A percentile compares a stretch with the other conserved stretches of the same genome.
These are phyloP conservation scores for Phymanthus crucifer DNA, from an alignment of 92 coral and sea anemone genomes.

Conservation along the genomic window DNA sequence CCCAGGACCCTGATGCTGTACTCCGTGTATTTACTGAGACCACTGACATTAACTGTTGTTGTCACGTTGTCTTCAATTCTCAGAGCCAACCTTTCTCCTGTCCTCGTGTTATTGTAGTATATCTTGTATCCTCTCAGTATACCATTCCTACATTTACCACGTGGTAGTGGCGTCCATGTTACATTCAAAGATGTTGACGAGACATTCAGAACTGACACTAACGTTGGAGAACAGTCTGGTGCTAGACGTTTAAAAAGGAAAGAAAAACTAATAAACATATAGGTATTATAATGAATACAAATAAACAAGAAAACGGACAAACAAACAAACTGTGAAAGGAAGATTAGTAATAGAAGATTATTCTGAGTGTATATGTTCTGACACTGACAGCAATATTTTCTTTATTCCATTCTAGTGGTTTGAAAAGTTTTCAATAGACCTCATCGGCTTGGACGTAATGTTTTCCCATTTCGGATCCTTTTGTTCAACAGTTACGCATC, in stretches of 20 bases:
- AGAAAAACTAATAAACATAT: neutral
- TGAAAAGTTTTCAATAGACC: too few species aligned
- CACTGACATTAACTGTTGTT: neutral
- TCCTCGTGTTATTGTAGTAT: neutral
- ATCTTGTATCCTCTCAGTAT: slow-evolving; percentile 24
- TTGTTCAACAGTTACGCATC: too few species aligned
- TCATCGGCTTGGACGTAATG: too few species aligned
- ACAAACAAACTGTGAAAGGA: too few species aligned
- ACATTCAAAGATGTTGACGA: slow-evolving; percentile 6
- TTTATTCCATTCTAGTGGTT: too few species aligned
- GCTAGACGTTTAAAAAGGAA: neutral
- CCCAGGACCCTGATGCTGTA: slow-evolving; percentile 37
- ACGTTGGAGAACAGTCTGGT: neutral
- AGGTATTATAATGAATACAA: neutral
- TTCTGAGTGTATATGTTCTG: too few species aligned
- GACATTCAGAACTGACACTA: neutral
- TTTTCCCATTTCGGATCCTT: too few species aligned
- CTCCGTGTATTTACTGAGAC: slow-evolving; percentile 31
- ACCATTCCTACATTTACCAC: neutral
- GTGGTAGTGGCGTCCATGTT: slow-evolving; percentile 18
- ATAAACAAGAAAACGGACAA: too few species aligned
- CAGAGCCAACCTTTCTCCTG: neutral
- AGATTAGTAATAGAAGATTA: too few species aligned
- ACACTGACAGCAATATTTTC: too few species aligned
- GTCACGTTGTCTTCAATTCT: neutral